A percentile compares a stretch with the other conserved stretches of the same genome.
phyloP scores from a whole-genome alignment of 2,113 vertebrate genomes.

The Zosterops pallidus region DNA sequence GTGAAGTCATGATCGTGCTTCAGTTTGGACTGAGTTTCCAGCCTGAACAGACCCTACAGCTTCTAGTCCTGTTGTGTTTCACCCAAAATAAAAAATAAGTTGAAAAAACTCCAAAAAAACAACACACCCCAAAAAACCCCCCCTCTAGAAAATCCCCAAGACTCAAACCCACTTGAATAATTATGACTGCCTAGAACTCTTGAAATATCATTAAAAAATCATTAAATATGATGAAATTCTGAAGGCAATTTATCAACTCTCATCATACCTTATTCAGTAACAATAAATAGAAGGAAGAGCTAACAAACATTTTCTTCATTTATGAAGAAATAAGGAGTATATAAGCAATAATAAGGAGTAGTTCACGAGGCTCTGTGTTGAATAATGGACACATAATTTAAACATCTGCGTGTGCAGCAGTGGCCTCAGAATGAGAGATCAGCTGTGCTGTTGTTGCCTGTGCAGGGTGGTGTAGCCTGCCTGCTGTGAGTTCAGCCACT shows the following conservation, averaged over 20 bases:
- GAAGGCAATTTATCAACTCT: neutral
- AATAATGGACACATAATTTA: neutral
- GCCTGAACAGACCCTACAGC: accelerated
- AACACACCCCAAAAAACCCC: too few relatives aligned
- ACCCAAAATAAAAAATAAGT: neutral
- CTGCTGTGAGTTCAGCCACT: neutral
- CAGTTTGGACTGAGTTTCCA: neutral
- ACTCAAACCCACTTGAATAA: neutral
- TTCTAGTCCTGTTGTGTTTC: neutral
- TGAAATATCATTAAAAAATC: neutral
- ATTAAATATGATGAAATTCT: neutral
- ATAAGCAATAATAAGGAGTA: neutral
- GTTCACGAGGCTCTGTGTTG: neutral
- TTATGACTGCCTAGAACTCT: neutral
- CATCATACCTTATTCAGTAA: neutral
- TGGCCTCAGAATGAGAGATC: neutral
- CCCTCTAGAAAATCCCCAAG: neutral
- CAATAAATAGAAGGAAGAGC: neutral
- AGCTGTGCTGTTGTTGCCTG: neutral
- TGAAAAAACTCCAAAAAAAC: neutral
- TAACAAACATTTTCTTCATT: neutral
- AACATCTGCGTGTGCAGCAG: neutral
- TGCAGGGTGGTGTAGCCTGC: neutral
- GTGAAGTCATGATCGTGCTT: neutral
- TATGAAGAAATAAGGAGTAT: neutral